Conservation (phyloP, 2,888 invertebrate species). For the Conchocele bisecta region DNA sequence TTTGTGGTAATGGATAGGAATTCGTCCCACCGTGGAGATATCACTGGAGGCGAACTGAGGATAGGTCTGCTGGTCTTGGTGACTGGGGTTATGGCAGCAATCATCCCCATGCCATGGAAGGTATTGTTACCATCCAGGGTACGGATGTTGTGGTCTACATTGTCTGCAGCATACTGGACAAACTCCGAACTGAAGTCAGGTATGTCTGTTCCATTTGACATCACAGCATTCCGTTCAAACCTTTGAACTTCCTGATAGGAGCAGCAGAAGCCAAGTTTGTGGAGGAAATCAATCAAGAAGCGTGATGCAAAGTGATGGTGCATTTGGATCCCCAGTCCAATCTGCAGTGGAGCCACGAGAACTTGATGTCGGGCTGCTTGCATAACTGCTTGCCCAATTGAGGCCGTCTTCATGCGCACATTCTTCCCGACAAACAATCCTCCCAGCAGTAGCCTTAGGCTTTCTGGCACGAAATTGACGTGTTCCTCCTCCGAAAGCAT, state of each 20-base stretch:
- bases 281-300: constrained; percentile 6
- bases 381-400: constrained; percentile 9
- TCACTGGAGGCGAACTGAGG: neutral
- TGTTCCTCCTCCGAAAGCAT: constrained; percentile 1
- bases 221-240: neutral
- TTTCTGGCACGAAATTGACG: constrained; percentile 33
- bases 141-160: constrained; percentile 3
- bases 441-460: constrained; percentile 35
- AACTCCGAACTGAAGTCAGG: neutral
- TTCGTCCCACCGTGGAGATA: neutral
- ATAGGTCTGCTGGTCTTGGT: too few species aligned
- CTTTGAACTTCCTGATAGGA: neutral
- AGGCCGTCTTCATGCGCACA: constrained; percentile 19
- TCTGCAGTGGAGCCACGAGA: neutral
- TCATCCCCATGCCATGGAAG: neutral
- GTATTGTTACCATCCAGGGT: neutral
- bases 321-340: constrained; percentile 20
- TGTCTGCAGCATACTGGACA: constrained; percentile 6
- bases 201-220: neutral
- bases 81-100: constrained; percentile 6
- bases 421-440: constrained; percentile 25
- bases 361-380: constrained; percentile 7
- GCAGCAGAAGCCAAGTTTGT: neutral
- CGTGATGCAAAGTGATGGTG: neutral
- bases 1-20: constrained; percentile 9